These are phyloP conservation scores for Micrasema longulum DNA, from an alignment of 1,140 invertebrate genomes.

Conservation along the genomic window DNA sequence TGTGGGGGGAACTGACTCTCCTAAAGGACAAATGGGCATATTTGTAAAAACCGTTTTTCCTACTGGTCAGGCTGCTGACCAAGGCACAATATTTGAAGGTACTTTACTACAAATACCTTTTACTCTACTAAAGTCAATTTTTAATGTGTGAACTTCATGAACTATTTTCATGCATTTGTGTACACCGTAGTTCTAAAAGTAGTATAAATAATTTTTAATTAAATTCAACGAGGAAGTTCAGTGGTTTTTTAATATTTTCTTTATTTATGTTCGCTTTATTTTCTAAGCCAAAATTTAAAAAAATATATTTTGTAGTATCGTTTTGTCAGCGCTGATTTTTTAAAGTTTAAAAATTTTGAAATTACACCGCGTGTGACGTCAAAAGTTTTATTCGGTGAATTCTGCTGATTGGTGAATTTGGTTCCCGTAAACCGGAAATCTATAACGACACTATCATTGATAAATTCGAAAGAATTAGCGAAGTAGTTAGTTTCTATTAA, in stretches of 20 bases:
- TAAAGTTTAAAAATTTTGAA: no score
- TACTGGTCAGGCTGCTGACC: conserved; percentile 78
- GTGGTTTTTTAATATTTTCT: background rate
- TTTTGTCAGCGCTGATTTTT: no score
- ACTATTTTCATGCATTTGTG: background rate
- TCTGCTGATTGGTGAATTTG: no score
- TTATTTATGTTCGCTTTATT: background rate
- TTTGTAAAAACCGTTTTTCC: conserved; percentile 88
- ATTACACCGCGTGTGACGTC: no score
- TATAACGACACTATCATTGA: no score
- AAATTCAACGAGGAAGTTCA: background rate
- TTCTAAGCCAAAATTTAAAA: background rate
- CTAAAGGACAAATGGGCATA: conserved; percentile 82
- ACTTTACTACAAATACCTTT: conserved; percentile 35
- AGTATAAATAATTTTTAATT: background rate
- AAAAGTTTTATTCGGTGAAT: no score
- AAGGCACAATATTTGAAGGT: conserved; percentile 86
- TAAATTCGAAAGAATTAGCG: no score
- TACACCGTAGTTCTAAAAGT: no score
- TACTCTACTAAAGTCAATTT: background rate
- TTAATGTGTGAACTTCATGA: background rate
- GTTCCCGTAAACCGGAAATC: no score
- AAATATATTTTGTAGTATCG: no score
- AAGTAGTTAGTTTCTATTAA: no score
- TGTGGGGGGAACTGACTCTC: conserved; percentile 82